A percentile compares a stretch with the other conserved stretches of the same genome.
Evolutionary conservation across 2,113 vertebrate species (phyloP).

Genomic region (Pimephales promelas): DNA sequence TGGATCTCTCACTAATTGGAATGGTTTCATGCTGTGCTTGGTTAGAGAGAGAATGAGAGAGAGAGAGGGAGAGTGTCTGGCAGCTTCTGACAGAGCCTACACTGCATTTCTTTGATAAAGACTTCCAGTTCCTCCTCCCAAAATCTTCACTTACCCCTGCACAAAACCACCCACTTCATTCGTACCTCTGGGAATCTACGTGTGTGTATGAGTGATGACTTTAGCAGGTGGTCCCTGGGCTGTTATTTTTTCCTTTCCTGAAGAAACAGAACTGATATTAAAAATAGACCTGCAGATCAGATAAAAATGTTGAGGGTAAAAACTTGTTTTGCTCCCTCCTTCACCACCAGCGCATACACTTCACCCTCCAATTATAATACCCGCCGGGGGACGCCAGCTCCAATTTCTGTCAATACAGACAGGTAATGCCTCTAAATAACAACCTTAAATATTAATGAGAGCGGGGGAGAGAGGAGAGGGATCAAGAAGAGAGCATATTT

Average conservation of each 20-base stretch:
- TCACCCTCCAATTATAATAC: conserved; percentile 72
- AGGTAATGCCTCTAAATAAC: conserved; percentile 76
- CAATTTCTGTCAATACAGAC: conserved; percentile 75
- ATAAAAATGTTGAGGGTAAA: conserved; percentile 56
- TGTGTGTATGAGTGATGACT: conserved; percentile 41
- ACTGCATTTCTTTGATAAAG: conserved; percentile 54
- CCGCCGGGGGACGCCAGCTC: conserved; percentile 71
- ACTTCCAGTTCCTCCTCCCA: conserved; percentile 43
- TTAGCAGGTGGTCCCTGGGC: conserved; percentile 47
- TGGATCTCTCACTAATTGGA: conserved; percentile 52
- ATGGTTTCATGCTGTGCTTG: conserved; percentile 39
- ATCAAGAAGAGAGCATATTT: conserved; percentile 53
- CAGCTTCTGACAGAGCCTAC: conserved; percentile 45
- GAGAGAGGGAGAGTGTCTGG: conserved; percentile 34
- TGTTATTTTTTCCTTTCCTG: conserved; percentile 41
- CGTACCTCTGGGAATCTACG: not conserved
- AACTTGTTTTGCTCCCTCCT: conserved; percentile 39
- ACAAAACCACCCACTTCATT: conserved; percentile 36
- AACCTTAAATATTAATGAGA: conserved; percentile 75
- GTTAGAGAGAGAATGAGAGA: conserved; percentile 33
- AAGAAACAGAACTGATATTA: conserved; percentile 60
- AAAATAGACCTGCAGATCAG: conserved; percentile 60
- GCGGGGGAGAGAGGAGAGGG: conserved; percentile 42
- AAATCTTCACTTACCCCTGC: conserved; percentile 44
- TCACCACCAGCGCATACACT: conserved; percentile 35